phyloP scores from a whole-genome alignment of 2,888 invertebrate genomes.

The Microctonus aethiopoides region DNA sequence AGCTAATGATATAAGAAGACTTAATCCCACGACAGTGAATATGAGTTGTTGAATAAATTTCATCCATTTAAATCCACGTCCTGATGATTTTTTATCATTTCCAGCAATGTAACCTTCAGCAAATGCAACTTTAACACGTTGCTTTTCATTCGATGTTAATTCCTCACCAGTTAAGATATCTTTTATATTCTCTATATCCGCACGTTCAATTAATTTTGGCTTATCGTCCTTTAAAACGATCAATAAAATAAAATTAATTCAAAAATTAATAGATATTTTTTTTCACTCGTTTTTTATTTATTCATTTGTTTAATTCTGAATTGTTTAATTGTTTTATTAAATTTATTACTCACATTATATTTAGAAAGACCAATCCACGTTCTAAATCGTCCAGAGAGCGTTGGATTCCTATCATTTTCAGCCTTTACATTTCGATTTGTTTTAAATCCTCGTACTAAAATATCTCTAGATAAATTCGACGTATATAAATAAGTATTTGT shows the following conservation, averaged over 20 bases:
- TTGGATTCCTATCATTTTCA: slow-evolving; percentile 79
- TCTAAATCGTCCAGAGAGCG: slow-evolving; percentile 57
- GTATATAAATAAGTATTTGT: slow-evolving; percentile 28
- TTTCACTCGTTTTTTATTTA: background rate
- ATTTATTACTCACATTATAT: background rate
- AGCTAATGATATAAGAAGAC: slow-evolving; percentile 75
- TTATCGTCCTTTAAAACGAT: slow-evolving; percentile 45
- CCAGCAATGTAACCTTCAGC: slow-evolving; percentile 91
- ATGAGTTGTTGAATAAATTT: slow-evolving; percentile 81
- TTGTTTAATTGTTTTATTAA: background rate
- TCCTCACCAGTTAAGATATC: slow-evolving; percentile 70
- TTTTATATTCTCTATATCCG: slow-evolving; percentile 68
- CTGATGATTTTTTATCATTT: slow-evolving; percentile 61
- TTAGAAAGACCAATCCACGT: slow-evolving; percentile 51
- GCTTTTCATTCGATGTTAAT: slow-evolving; percentile 72
- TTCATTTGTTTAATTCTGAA: no score
- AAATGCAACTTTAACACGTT: slow-evolving; percentile 87
- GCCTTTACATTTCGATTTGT: slow-evolving; percentile 80
- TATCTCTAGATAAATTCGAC: slow-evolving; percentile 51
- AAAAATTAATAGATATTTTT: background rate
- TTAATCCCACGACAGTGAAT: slow-evolving; percentile 71
- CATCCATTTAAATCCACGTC: slow-evolving; percentile 69
- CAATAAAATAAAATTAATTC: slow-evolving; percentile 2
- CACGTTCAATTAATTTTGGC: slow-evolving; percentile 49
- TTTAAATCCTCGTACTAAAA: slow-evolving; percentile 81